Evolutionary conservation across 1,140 invertebrate species (phyloP).

Genomic region (Papilio aristodemus): DNA sequence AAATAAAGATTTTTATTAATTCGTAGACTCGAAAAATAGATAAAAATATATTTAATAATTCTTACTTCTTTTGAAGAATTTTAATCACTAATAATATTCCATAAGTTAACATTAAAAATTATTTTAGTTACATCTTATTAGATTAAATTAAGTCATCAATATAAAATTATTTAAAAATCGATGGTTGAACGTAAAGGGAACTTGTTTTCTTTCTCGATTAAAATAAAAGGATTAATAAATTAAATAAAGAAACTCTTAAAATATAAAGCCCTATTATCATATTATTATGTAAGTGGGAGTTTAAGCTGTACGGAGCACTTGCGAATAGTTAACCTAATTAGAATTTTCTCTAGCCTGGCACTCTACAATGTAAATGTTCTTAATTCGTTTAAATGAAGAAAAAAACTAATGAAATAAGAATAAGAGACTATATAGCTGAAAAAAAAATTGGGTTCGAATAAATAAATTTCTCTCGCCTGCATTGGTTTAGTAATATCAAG

Average conservation of each 20-base stretch:
- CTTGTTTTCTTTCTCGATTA: not conserved
- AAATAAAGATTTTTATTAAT: not conserved
- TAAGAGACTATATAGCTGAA: not conserved
- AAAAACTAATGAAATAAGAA: slow-evolving; percentile 3
- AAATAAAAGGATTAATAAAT: not conserved
- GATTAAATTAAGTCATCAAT: too few relatives aligned
- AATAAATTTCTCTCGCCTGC: too few relatives aligned
- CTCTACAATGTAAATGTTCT: slow-evolving; percentile 21
- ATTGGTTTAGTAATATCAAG: too few relatives aligned
- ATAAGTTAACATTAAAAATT: too few relatives aligned
- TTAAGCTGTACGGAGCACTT: slow-evolving; percentile 6
- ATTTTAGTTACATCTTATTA: too few relatives aligned
- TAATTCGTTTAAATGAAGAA: not conserved
- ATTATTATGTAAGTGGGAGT: slow-evolving; percentile 12
- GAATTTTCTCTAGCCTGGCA: slow-evolving; percentile 18
- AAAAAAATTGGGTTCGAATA: not conserved
- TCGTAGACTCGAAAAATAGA: too few relatives aligned
- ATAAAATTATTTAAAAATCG: too few relatives aligned
- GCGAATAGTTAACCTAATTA: slow-evolving; percentile 24
- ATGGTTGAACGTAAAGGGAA: too few relatives aligned
- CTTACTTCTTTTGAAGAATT: too few relatives aligned
- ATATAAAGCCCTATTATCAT: slow-evolving; percentile 14
- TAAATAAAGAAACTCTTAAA: not conserved
- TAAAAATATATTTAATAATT: too few relatives aligned
- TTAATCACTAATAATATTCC: too few relatives aligned